phyloP scores from a whole-genome alignment of 1,140 invertebrate species.

The Nephila pilipes region DNA sequence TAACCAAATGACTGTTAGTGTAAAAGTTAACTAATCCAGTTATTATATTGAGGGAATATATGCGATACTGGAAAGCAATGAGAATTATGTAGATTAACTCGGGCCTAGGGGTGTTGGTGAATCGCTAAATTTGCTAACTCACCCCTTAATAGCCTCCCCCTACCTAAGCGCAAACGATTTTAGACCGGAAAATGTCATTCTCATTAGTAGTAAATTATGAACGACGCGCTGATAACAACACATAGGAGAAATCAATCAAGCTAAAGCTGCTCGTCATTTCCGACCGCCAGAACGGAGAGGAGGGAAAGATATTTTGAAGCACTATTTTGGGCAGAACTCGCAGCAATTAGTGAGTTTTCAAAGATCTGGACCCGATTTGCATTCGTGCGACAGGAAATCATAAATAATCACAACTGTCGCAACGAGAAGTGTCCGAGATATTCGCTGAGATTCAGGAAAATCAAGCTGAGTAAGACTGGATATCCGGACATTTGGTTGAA shows the following conservation, averaged over 20 bases:
- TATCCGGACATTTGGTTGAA: conserved; percentile 20
- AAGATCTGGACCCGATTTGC: conserved; percentile 68
- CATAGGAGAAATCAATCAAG: conserved; percentile 71
- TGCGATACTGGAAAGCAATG: not conserved
- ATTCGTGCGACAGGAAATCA: conserved; percentile 69
- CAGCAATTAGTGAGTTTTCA: conserved; percentile 72
- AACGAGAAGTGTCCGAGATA: conserved; percentile 42
- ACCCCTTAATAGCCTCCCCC: conserved; percentile 48
- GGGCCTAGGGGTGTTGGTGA: not conserved
- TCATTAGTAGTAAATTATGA: conserved; percentile 76
- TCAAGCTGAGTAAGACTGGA: conserved; percentile 56
- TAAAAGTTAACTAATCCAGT: too few relatives aligned
- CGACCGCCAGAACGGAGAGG: conserved; percentile 18
- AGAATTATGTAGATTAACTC: not conserved
- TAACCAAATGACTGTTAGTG: not conserved
- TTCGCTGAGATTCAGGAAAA: conserved; percentile 37
- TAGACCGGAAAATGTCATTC: conserved; percentile 66
- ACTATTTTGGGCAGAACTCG: conserved; percentile 54
- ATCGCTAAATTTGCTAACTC: conserved; percentile 54
- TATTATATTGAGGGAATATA: not conserved
- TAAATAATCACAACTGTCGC: conserved; percentile 64
- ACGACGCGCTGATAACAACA: conserved; percentile 72
- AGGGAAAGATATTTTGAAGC: conserved; percentile 15
- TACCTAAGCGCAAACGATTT: conserved; percentile 61
- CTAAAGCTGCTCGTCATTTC: conserved; percentile 67